Evolutionary conservation across 2,888 invertebrate species (phyloP), one percentile per base, ranked within the genome.

Genomic region (Rhingia rostrata): DNA sequence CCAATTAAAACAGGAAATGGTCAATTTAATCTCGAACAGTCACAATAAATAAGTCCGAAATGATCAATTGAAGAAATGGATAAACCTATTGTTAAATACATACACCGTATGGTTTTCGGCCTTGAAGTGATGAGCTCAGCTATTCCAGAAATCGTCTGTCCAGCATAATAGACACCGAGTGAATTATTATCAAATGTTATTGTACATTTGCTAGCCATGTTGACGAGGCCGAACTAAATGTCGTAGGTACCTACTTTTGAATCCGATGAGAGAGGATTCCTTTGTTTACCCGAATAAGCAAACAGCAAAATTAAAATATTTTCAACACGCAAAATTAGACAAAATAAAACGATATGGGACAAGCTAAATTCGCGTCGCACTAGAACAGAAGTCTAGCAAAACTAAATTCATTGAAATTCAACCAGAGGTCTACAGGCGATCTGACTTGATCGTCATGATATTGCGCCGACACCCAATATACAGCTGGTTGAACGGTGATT

Each of bases 41-140:
- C 22, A 22, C 22, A 22, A 22, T n/a, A 22, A 22, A 22, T 22
- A 22, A 22, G 22, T 22, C 22, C 22, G 22, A 22, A 22, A 22
- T 22, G 2, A 22, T 22, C 22, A 1, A 2, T 22, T 22, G 22
- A 22, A 22, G 1, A 22, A 22, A 22, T 22, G 22, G 22, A 22
- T 37, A 6, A 41, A 5, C n/a, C 5, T 4, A 43, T 45, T 30
- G 43, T 53, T 53, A 4, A 30, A 47, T 87, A 90, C 90, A 86
- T 88, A 91, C 91, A 91, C 86, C 91, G 89, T 87, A 91, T 90
- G 49, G 90, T 90, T 87, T 91, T 91, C 10, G 91, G 89, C 60
- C 91, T 89, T 51, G 89, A 88, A 22, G 91, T 91, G 82, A 88
- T 88, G 73, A 91, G 87, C 77, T 91, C 90, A 33, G 90, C 90